Conservation (phyloP, 2,888 invertebrate genomes). For the Eucera pruinosa region DNA sequence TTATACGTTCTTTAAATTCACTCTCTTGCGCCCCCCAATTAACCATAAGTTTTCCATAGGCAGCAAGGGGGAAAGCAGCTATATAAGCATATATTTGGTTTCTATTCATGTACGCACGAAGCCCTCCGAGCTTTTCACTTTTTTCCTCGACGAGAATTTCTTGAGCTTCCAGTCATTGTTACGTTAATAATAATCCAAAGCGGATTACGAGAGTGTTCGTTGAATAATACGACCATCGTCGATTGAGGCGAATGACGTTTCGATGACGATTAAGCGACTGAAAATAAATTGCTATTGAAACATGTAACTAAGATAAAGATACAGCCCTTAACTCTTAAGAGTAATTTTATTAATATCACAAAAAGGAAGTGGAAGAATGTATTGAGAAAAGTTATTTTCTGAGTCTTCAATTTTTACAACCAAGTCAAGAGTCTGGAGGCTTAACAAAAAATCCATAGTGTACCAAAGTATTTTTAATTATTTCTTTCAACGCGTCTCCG, state of each 20-base stretch:
- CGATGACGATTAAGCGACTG: background rate
- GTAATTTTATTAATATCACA: too few species aligned
- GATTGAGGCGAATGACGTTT: conserved; percentile 3
- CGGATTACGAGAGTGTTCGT: conserved; percentile 30
- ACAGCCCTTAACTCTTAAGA: too few species aligned
- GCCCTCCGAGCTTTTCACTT: conserved; percentile 55
- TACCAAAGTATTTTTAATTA: background rate
- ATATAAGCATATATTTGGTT: conserved; percentile 31
- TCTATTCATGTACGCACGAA: conserved; percentile 44
- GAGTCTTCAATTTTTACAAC: too few species aligned
- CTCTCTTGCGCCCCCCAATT: background rate
- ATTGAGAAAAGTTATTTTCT: too few species aligned
- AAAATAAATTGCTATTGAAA: background rate
- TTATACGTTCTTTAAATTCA: background rate
- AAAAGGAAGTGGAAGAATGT: too few species aligned
- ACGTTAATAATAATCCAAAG: conserved; percentile 38
- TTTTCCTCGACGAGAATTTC: conserved; percentile 72
- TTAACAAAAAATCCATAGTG: too few species aligned
- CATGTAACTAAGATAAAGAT: background rate
- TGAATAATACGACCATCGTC: background rate
- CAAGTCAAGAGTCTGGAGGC: too few species aligned
- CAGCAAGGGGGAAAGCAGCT: background rate
- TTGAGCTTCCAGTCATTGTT: conserved; percentile 76
- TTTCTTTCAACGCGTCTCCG: background rate
- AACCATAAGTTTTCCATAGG: conserved; percentile 3